Evolutionary conservation across 2,113 vertebrate species (phyloP).

Genomic region (Cisticola juncidis): DNA sequence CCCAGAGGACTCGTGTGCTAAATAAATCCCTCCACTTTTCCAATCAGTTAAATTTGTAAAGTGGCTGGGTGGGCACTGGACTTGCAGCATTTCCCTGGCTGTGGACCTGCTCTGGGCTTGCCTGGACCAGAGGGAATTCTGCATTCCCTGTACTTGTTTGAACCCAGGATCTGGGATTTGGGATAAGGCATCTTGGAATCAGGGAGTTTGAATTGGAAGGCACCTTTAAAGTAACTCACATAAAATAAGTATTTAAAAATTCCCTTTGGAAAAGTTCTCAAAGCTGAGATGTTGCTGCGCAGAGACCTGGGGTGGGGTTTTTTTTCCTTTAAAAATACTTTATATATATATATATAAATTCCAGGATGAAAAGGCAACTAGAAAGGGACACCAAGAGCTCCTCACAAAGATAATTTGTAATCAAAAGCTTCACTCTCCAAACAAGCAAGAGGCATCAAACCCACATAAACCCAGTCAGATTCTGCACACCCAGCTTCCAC

Average conservation of each 20-base stretch:
- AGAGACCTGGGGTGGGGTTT: no score
- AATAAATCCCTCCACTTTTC: slow-evolving; percentile 15
- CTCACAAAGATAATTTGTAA: neutral
- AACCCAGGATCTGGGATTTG: neutral
- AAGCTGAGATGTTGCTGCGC: neutral
- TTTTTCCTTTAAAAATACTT: neutral
- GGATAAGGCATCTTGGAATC: neutral
- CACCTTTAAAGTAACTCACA: neutral
- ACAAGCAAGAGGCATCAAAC: neutral
- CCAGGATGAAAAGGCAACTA: neutral
- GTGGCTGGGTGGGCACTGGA: accelerated
- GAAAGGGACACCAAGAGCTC: neutral
- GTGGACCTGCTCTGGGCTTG: neutral
- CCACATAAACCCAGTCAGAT: neutral
- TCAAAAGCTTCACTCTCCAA: neutral
- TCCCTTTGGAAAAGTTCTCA: accelerated
- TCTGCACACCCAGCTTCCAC: accelerated
- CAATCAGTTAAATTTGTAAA: neutral
- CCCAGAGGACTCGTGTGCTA: neutral
- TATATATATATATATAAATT: neutral
- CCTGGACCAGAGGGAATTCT: neutral
- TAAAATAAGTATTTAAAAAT: neutral
- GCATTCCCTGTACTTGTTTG: accelerated
- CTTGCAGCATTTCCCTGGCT: neutral
- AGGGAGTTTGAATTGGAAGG: no score